These are phyloP conservation scores for Pentalonia nigronervosa DNA, from an alignment of 1,140 invertebrate genomes.

Conservation along the genomic window DNA sequence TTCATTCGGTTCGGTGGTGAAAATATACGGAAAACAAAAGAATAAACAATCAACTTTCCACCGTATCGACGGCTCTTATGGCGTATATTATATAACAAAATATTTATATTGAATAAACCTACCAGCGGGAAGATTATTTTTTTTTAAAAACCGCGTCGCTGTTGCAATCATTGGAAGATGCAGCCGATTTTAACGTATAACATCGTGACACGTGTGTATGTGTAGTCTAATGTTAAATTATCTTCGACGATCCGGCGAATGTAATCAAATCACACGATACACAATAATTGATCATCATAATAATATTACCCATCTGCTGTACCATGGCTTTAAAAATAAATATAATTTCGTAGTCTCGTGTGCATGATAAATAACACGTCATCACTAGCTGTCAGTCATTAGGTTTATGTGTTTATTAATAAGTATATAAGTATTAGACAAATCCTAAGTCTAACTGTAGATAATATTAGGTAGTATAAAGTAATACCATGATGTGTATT, in stretches of 20 bases:
- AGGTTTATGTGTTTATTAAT: neutral
- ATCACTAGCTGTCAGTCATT: neutral
- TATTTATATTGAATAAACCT: neutral
- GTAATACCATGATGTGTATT: neutral
- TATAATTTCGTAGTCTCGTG: neutral
- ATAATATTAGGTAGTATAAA: neutral
- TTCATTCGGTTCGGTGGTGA: neutral
- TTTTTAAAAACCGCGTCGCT: neutral
- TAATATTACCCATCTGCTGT: neutral
- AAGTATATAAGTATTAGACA: neutral
- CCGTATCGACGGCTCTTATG: neutral
- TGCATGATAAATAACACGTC: neutral
- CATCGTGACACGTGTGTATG: neutral
- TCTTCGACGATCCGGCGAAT: neutral
- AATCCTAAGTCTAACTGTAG: neutral
- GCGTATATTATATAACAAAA: neutral
- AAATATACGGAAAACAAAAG: slow-evolving; percentile 4
- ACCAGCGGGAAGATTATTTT: slow-evolving; percentile 4
- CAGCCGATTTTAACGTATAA: neutral
- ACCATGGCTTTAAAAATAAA: neutral
- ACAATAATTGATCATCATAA: neutral
- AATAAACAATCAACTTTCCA: neutral
- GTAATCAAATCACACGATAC: slow-evolving; percentile 6
- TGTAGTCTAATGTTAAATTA: neutral
- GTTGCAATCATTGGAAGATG: neutral